These are phyloP conservation scores for Nephrocerus scutellatus DNA, from an alignment of 2,888 invertebrate species.

Conservation along the genomic window DNA sequence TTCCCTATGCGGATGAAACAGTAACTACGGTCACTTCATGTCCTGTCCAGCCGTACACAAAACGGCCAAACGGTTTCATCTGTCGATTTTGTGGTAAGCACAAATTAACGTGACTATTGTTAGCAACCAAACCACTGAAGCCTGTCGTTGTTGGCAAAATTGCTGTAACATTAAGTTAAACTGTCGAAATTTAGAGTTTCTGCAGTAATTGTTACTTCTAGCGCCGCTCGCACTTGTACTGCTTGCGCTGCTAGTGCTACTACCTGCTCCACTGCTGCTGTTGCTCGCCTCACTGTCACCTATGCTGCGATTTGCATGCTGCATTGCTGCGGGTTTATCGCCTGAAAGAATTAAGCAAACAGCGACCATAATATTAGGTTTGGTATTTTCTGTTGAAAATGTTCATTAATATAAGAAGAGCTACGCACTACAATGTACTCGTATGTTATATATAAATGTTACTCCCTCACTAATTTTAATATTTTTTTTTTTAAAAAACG, in stretches of 20 bases:
- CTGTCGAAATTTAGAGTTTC: too few relatives aligned
- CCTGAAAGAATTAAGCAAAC: too few relatives aligned
- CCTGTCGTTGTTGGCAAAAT: slow-evolving; percentile 6
- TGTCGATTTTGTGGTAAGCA: slow-evolving; percentile 13
- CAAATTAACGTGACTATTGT: slow-evolving; percentile 12
- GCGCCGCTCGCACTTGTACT: slow-evolving; percentile 16
- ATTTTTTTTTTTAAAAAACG: too few relatives aligned
- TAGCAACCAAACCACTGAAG: slow-evolving; percentile 9
- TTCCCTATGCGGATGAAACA: too few relatives aligned
- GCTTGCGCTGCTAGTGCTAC: slow-evolving; percentile 22
- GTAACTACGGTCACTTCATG: not conserved
- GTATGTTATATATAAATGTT: too few relatives aligned
- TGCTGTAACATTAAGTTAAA: not conserved
- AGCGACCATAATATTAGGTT: too few relatives aligned
- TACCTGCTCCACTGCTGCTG: slow-evolving; percentile 29
- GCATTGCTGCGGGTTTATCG: slow-evolving; percentile 47
- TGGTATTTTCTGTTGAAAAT: too few relatives aligned
- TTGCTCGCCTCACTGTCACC: slow-evolving; percentile 35
- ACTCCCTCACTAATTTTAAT: too few relatives aligned
- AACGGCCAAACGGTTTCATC: slow-evolving; percentile 9
- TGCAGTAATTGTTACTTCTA: slow-evolving; percentile 19
- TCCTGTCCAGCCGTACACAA: not conserved
- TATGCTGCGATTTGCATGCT: slow-evolving; percentile 45
- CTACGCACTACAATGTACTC: too few relatives aligned
- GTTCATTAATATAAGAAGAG: too few relatives aligned